Conservation (phyloP, 1,140 invertebrate genomes). For the Neuroterus valhalla region DNA sequence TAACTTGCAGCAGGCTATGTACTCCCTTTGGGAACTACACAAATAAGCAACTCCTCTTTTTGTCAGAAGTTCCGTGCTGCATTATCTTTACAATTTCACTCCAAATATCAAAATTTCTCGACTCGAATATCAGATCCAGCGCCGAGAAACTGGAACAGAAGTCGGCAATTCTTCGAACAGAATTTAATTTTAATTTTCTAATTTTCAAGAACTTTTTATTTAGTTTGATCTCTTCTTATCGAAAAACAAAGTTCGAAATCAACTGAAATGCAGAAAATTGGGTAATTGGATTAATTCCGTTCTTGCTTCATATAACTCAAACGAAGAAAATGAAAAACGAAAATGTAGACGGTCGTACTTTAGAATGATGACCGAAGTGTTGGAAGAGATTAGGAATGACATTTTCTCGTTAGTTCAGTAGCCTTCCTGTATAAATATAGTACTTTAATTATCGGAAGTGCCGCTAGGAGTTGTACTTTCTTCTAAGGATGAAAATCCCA, state of each 20-base stretch:
- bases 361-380: not conserved
- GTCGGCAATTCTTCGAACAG: no score
- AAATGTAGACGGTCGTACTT: no score
- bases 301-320: no score
- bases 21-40: constrained; percentile 26
- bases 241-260: no score
- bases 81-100: constrained; percentile 3
- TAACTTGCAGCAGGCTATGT: constrained; percentile 23
- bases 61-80: not conserved
- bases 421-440: constrained; percentile 45
- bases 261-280: no score
- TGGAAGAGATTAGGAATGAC: not conserved
- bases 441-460: constrained; percentile 64
- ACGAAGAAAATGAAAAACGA: no score
- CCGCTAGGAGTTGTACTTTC: constrained; percentile 37
- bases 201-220: no score
- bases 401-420: not conserved
- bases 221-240: no score
- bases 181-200: no score
- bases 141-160: no score
- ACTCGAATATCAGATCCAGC: constrained; percentile 2
- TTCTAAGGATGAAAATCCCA: constrained; percentile 49
- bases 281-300: no score
- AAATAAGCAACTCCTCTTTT: constrained; percentile 13
- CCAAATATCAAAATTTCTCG: constrained; percentile 8